These are phyloP conservation scores for Eulemur macaco DNA, from an alignment of 2,113 vertebrate species.

Conservation along the genomic window DNA sequence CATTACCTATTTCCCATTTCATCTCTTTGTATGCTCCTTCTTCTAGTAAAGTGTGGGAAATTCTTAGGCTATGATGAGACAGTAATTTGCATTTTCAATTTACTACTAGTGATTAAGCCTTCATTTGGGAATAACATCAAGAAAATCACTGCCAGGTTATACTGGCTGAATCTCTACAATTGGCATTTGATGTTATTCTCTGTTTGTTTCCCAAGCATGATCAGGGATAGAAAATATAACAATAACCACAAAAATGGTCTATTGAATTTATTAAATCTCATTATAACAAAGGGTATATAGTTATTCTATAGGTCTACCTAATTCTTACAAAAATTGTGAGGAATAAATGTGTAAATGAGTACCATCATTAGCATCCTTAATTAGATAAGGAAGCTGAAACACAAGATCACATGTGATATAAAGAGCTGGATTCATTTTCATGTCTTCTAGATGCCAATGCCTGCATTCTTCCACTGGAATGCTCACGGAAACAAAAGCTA, in stretches of 20 bases:
- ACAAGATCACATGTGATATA: not conserved
- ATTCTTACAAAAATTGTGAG: not conserved
- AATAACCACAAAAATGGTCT: not conserved
- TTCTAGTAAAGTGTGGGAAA: not conserved
- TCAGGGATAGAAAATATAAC: not conserved
- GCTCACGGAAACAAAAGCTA: not conserved
- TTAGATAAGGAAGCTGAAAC: not conserved
- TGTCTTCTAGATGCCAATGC: not conserved
- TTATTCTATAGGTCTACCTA: not conserved
- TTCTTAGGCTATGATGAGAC: not conserved
- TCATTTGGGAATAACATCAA: not conserved
- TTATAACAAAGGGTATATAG: not conserved
- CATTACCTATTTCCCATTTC: not conserved
- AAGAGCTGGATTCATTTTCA: not conserved
- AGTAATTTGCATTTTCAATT: conserved; percentile 22
- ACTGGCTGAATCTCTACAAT: not conserved
- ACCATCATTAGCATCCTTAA: not conserved
- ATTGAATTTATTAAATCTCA: not conserved
- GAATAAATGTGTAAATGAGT: not conserved
- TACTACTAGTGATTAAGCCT: not conserved
- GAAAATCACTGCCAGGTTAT: not conserved
- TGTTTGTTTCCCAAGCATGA: not conserved
- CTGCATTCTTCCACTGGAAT: not conserved
- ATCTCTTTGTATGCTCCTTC: not conserved
- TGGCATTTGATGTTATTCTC: not conserved